These are phyloP conservation scores for Hyaena hyaena DNA, from an alignment of 2,113 vertebrate genomes.

Conservation along the genomic window DNA sequence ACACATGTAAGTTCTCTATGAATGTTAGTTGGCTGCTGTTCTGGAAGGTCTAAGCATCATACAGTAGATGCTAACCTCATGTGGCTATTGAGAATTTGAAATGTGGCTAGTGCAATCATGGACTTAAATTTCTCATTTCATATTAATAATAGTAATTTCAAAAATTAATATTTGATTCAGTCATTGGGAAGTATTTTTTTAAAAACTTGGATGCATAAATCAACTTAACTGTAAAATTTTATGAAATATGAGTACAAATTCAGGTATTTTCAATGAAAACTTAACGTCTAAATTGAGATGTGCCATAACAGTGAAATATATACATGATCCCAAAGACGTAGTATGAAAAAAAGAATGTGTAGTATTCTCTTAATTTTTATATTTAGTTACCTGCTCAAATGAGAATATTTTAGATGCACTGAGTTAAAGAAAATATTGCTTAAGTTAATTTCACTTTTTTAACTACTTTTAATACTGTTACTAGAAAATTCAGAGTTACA, in stretches of 20 bases:
- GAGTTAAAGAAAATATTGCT: neutral
- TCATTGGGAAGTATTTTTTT: neutral
- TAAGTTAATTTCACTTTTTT: neutral
- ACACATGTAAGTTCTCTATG: neutral
- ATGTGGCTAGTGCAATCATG: neutral
- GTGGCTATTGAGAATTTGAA: neutral
- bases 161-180: neutral
- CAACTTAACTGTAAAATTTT: neutral
- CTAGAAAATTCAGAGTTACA: neutral
- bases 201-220: neutral
- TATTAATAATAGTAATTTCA: neutral
- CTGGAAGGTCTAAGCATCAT: neutral
- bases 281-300: neutral
- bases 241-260: neutral
- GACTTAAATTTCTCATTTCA: neutral
- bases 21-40: neutral
- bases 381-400: neutral
- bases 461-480: conserved; percentile 38
- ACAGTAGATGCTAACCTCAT: neutral
- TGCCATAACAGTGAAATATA: neutral
- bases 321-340: neutral
- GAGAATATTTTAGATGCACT: neutral
- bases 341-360: neutral
- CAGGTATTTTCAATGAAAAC: neutral
- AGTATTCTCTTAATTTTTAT: neutral